Evolutionary conservation across 1,140 invertebrate genomes (phyloP).

Genomic region (Trichomalopsis sarcophagae): DNA sequence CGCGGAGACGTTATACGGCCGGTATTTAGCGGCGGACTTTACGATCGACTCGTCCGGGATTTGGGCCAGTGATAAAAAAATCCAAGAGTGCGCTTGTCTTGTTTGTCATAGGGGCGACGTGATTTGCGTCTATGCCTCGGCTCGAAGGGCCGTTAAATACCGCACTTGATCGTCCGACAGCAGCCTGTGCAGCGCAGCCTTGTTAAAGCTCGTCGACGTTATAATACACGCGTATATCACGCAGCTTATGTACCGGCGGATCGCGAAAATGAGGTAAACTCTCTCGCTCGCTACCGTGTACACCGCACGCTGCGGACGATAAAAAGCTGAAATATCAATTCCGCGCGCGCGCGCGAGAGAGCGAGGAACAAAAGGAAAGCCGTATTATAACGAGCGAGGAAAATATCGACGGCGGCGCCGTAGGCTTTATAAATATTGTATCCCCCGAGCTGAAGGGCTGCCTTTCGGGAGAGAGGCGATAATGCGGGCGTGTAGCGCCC

Average conservation of each 20-base stretch:
- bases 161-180: constrained; percentile 63
- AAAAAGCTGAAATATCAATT: constrained; percentile 25
- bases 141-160: constrained; percentile 63
- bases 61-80: constrained; percentile 58
- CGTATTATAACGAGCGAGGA: constrained; percentile 36
- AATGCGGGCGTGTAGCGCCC: background rate
- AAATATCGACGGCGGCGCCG: constrained; percentile 53
- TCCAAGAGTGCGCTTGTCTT: constrained; percentile 41
- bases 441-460: constrained; percentile 34
- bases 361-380: constrained; percentile 12
- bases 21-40: constrained; percentile 55
- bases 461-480: background rate
- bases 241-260: constrained; percentile 6
- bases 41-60: constrained; percentile 57
- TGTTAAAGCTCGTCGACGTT: constrained; percentile 46
- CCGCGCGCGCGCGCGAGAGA: background rate
- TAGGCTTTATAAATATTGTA: constrained; percentile 60
- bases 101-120: constrained; percentile 53
- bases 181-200: background rate
- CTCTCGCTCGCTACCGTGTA: constrained; percentile 16
- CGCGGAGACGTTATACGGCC: constrained; percentile 35
- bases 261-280: constrained; percentile 41
- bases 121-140: constrained; percentile 40
- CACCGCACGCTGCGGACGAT: background rate
- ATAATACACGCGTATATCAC: constrained; percentile 37